Conservation (phyloP, 2,888 invertebrate species). For the Nematopogon swammerdamellus region DNA sequence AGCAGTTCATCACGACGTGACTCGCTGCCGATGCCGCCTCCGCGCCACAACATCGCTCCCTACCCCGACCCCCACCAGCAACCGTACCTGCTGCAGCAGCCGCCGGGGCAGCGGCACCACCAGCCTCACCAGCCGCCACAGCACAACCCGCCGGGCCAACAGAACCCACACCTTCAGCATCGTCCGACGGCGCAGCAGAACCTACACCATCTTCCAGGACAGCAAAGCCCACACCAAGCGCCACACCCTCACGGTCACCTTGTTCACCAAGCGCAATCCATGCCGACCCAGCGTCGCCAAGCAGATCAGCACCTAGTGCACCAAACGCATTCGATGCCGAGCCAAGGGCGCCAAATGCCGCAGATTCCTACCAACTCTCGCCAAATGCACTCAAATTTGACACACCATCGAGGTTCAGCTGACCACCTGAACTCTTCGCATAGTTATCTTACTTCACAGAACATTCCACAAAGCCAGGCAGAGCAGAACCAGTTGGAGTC, state of each 20-base stretch:
- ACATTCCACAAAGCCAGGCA: not conserved
- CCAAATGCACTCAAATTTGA: not conserved
- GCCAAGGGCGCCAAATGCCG: not conserved
- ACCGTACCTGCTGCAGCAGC: not conserved
- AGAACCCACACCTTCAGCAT: too few species aligned
- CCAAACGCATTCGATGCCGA: not conserved
- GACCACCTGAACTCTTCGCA: not conserved
- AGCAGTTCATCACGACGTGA: conserved; percentile 41
- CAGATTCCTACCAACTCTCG: not conserved
- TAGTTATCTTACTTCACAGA: not conserved
- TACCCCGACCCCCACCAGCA: not conserved
- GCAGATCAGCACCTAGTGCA: not conserved
- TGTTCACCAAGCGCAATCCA: not conserved
- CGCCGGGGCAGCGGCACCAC: not conserved
- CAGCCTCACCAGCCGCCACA: not conserved
- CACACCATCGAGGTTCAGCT: not conserved
- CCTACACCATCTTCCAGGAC: not conserved
- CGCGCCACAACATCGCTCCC: not conserved
- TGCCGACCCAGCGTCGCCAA: not conserved
- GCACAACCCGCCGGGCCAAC: too few species aligned
- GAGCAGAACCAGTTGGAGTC: not conserved
- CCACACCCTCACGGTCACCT: not conserved
- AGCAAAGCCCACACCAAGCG: too few species aligned
- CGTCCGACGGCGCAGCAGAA: not conserved
- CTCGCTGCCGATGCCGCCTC: conserved; percentile 25